These are phyloP conservation scores for Mayetiola destructor DNA, from an alignment of 2,888 invertebrate genomes.

Conservation along the genomic window DNA sequence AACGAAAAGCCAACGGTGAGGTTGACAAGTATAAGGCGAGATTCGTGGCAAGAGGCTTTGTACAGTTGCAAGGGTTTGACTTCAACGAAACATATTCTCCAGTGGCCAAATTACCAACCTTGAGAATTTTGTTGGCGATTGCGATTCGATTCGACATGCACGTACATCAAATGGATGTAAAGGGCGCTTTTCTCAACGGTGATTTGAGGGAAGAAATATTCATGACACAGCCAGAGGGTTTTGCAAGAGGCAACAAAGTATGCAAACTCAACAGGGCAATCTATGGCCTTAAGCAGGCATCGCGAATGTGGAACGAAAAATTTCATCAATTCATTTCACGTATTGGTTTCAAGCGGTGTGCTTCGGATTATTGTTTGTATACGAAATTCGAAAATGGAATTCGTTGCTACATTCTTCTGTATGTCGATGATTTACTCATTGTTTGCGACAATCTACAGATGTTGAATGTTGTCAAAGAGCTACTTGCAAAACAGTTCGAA, in stretches of 20 bases:
- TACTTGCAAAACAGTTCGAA: slow-evolving; percentile 4
- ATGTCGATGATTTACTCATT: slow-evolving; percentile 17
- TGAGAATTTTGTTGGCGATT: slow-evolving; percentile 18
- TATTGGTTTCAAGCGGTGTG: slow-evolving; percentile 17
- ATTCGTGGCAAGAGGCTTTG: slow-evolving; percentile 18
- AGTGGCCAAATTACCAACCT: slow-evolving; percentile 19
- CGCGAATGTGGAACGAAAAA: slow-evolving; percentile 19
- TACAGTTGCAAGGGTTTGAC: slow-evolving; percentile 18
- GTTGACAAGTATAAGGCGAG: slow-evolving; percentile 16
- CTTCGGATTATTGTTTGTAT: slow-evolving; percentile 18
- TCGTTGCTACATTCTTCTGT: slow-evolving; percentile 16
- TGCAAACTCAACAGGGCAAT: slow-evolving; percentile 15
- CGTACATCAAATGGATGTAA: slow-evolving; percentile 15
- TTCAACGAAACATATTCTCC: slow-evolving; percentile 19
- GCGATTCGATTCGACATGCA: slow-evolving; percentile 19
- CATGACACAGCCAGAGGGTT: slow-evolving; percentile 16
- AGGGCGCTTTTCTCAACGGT: slow-evolving; percentile 4
- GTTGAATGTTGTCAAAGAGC: background rate
- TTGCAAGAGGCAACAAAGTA: slow-evolving; percentile 19
- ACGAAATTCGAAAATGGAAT: slow-evolving; percentile 6
- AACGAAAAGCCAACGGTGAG: slow-evolving; percentile 10
- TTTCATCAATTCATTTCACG: slow-evolving; percentile 16
- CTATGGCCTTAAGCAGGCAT: slow-evolving; percentile 19
- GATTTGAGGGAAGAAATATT: slow-evolving; percentile 9
- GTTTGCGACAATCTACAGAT: background rate